Evolutionary conservation across 2,113 vertebrate genomes (phyloP).

Genomic region (Mastomys natalensis): DNA sequence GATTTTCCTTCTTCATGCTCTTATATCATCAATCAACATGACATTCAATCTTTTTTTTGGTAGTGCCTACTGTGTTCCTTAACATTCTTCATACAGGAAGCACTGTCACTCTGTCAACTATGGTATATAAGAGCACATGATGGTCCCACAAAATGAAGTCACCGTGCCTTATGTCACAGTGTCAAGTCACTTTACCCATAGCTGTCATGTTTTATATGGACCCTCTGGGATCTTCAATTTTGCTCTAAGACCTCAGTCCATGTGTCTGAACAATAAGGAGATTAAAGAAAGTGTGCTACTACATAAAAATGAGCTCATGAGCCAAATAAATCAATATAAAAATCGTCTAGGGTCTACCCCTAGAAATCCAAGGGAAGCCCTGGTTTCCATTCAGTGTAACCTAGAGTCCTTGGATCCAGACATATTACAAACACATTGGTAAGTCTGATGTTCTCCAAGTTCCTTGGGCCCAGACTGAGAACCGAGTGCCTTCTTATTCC

Average conservation of each 20-base stretch:
- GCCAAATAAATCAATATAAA: background rate
- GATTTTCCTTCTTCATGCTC: background rate
- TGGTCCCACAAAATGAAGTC: background rate
- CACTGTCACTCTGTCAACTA: no score
- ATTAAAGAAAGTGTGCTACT: background rate
- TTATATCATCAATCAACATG: background rate
- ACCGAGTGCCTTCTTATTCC: background rate
- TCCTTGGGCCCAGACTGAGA: background rate
- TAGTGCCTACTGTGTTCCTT: background rate
- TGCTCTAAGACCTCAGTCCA: background rate
- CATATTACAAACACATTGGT: background rate
- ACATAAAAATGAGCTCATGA: background rate
- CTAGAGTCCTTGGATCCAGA: background rate
- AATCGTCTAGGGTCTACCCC: background rate
- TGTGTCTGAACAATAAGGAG: background rate
- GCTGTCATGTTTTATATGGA: background rate
- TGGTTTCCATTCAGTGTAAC: background rate
- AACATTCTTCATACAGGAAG: background rate
- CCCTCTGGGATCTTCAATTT: background rate
- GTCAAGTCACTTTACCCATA: background rate
- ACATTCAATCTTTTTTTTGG: background rate
- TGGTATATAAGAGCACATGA: accelerated
- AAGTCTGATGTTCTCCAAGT: background rate
- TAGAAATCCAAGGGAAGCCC: background rate
- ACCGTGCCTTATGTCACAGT: background rate